Conservation (phyloP, 2,888 invertebrate species). For the Synanthedon formicaeformis region DNA sequence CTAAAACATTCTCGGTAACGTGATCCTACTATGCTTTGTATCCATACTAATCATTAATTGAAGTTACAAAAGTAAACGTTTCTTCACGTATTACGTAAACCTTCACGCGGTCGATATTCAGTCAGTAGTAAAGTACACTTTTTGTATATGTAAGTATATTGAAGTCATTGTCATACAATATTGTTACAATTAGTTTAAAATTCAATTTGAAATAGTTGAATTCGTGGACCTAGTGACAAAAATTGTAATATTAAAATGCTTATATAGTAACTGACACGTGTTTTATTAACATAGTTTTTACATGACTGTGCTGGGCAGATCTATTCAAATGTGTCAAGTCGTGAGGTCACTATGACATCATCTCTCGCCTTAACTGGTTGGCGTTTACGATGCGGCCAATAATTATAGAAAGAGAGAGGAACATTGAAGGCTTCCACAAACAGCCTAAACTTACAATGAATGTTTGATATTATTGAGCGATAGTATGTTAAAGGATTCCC, state of each 20-base stretch:
- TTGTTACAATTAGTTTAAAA: too few relatives aligned
- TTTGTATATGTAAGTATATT: neutral
- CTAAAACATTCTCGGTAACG: constrained; percentile 5
- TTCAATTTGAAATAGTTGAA: too few relatives aligned
- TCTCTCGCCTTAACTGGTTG: neutral
- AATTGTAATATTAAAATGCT: neutral
- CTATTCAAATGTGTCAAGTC: neutral
- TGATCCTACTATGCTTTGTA: neutral
- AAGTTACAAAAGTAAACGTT: too few relatives aligned
- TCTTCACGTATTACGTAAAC: too few relatives aligned
- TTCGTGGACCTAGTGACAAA: too few relatives aligned
- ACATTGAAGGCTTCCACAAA: too few relatives aligned
- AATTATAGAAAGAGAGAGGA: too few relatives aligned
- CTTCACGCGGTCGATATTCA: too few relatives aligned
- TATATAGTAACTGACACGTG: constrained; percentile 8
- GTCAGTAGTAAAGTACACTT: neutral
- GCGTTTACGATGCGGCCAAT: neutral
- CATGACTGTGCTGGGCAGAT: neutral
- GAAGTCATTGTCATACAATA: too few relatives aligned
- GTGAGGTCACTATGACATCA: neutral
- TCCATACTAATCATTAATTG: neutral
- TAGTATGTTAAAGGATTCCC: too few relatives aligned
- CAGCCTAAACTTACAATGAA: too few relatives aligned
- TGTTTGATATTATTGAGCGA: too few relatives aligned
- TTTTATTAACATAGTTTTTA: neutral